phyloP scores from a whole-genome alignment of 2,888 invertebrate genomes.

The Muscina levida region DNA sequence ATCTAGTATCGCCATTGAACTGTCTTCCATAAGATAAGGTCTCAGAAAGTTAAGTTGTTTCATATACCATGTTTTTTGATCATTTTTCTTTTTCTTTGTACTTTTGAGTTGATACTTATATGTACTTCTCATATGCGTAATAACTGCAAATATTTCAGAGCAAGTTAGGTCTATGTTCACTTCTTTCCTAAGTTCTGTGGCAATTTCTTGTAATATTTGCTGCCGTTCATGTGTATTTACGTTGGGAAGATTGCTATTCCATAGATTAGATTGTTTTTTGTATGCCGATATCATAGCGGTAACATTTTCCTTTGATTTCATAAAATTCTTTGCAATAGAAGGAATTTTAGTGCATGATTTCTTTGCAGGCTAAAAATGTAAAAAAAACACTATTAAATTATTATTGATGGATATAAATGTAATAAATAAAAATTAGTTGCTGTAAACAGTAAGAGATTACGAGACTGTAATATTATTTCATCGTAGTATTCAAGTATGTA shows the following conservation, averaged over 20 bases:
- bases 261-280: slow-evolving; percentile 49
- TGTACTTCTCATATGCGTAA: slow-evolving; percentile 47
- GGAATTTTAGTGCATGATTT: neutral
- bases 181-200: slow-evolving; percentile 46
- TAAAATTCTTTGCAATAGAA: slow-evolving; percentile 31
- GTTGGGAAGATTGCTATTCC: slow-evolving; percentile 50
- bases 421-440: too few relatives aligned
- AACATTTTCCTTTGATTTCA: slow-evolving; percentile 48
- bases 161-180: slow-evolving; percentile 20
- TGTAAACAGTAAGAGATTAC: too few relatives aligned
- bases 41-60: slow-evolving; percentile 50
- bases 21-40: slow-evolving; percentile 27
- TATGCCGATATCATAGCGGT: slow-evolving; percentile 47
- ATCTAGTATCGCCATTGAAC: slow-evolving; percentile 46
- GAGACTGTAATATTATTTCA: too few relatives aligned
- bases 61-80: slow-evolving; percentile 46
- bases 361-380: too few relatives aligned
- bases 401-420: too few relatives aligned
- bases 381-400: too few relatives aligned
- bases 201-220: slow-evolving; percentile 44
- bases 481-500: too few relatives aligned
- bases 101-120: slow-evolving; percentile 48
- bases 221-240: slow-evolving; percentile 36
- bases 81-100: slow-evolving; percentile 8
- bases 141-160: slow-evolving; percentile 46